These are phyloP conservation scores for Doryteuthis pealeii DNA, from an alignment of 1,140 invertebrate genomes.

Conservation along the genomic window DNA sequence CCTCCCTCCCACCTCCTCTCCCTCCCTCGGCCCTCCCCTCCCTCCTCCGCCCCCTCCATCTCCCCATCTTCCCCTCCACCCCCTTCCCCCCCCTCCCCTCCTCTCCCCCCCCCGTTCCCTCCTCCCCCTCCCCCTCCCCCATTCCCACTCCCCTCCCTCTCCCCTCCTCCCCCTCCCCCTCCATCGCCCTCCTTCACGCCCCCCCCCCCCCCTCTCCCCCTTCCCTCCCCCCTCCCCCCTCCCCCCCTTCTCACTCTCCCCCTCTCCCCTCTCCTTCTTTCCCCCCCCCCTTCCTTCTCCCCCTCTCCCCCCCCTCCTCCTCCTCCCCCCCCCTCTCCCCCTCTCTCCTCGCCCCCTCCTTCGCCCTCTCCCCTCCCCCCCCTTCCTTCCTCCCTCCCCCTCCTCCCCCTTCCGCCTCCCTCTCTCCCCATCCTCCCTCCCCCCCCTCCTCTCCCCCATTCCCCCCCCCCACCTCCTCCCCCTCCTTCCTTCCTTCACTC, in stretches of 20 bases:
- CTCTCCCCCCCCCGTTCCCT: background rate
- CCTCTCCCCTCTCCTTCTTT: background rate
- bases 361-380: background rate
- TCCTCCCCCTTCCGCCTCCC: too few species aligned
- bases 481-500: too few species aligned
- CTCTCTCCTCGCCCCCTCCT: background rate
- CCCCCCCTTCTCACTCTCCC: background rate
- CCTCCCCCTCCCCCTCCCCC: background rate
- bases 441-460: too few species aligned
- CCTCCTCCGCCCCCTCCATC: background rate
- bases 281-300: background rate
- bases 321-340: background rate
- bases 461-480: too few species aligned
- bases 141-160: background rate
- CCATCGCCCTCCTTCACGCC: background rate
- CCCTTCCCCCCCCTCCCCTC: background rate
- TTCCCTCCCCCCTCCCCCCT: background rate
- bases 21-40: background rate
- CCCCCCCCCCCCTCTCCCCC: too few species aligned
- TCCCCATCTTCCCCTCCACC: background rate
- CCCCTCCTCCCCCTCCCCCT: background rate
- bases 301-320: background rate
- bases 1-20: background rate
- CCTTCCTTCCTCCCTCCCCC: too few species aligned
- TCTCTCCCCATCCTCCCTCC: too few species aligned